phyloP scores from a whole-genome alignment of 2,113 vertebrate species.

The Notechis scutatus region DNA sequence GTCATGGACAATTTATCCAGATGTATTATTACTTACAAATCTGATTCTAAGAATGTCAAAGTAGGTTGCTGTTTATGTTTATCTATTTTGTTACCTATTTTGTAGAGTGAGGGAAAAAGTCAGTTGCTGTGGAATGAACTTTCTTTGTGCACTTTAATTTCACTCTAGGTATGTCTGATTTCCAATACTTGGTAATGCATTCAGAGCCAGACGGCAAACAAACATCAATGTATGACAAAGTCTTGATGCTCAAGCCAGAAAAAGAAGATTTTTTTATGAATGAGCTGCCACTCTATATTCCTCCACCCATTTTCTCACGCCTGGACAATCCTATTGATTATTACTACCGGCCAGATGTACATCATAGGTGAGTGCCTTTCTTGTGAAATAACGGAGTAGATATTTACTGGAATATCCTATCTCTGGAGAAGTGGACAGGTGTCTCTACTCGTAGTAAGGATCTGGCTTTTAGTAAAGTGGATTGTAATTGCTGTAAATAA shows the following conservation, averaged over 20 bases:
- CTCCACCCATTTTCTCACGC: slow-evolving; percentile 93
- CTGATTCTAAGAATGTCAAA: neutral
- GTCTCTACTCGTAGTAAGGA: neutral
- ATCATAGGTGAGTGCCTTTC: slow-evolving; percentile 71
- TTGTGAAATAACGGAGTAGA: neutral
- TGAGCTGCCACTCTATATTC: slow-evolving; percentile 84
- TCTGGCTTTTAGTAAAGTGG: neutral
- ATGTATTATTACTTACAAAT: neutral
- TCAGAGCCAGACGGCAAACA: slow-evolving; percentile 67
- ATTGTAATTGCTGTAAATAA: neutral
- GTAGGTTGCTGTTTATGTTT: neutral
- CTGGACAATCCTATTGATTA: slow-evolving; percentile 89
- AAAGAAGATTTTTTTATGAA: slow-evolving; percentile 87
- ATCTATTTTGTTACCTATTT: neutral
- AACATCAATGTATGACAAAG: slow-evolving; percentile 85
- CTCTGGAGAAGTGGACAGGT: neutral
- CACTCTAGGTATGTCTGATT: slow-evolving; percentile 81
- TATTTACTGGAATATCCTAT: neutral
- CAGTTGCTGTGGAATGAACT: neutral
- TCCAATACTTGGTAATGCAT: slow-evolving; percentile 89
- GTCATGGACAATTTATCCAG: neutral
- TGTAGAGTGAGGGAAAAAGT: neutral
- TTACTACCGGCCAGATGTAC: slow-evolving; percentile 84
- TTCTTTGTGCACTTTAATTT: accelerated
- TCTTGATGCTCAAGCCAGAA: slow-evolving; percentile 83